phyloP scores from a whole-genome alignment of 2,888 invertebrate species.

The Hermodice carunculata region DNA sequence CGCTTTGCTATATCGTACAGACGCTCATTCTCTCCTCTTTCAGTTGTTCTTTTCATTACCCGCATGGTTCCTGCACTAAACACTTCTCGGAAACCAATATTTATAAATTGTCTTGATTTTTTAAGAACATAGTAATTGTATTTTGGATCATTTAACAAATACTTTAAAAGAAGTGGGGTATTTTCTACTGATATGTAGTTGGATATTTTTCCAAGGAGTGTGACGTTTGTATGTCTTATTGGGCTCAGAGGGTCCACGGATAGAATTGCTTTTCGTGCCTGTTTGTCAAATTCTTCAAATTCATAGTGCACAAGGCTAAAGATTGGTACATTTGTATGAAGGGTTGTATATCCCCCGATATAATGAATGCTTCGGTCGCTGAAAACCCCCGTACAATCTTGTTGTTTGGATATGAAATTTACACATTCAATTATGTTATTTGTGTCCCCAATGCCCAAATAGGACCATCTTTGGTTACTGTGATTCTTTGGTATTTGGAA shows the following conservation, averaged over 20 bases:
- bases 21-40: slow-evolving; percentile 27
- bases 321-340: slow-evolving; percentile 22
- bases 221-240: slow-evolving; percentile 14
- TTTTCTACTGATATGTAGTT: slow-evolving; percentile 52
- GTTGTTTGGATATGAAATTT: slow-evolving; percentile 22
- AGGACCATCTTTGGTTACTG: slow-evolving; percentile 2
- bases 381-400: slow-evolving; percentile 17
- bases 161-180: slow-evolving; percentile 45
- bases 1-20: slow-evolving; percentile 27
- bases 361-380: slow-evolving; percentile 14
- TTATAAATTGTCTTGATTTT: slow-evolving; percentile 36
- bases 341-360: slow-evolving; percentile 10
- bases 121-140: slow-evolving; percentile 55
- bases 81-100: slow-evolving; percentile 46
- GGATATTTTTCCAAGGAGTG: slow-evolving; percentile 39
- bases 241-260: not conserved
- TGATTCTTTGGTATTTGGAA: slow-evolving; percentile 6
- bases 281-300: slow-evolving; percentile 20
- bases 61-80: slow-evolving; percentile 46
- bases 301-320: slow-evolving; percentile 22
- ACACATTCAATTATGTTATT: slow-evolving; percentile 21
- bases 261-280: not conserved
- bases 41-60: slow-evolving; percentile 44
- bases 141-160: slow-evolving; percentile 39
- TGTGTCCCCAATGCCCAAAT: slow-evolving; percentile 13